These are phyloP conservation scores for Stichopus chloronotus DNA, from an alignment of 35 echinoderm and acorn worm genomes.

Conservation along the genomic window DNA sequence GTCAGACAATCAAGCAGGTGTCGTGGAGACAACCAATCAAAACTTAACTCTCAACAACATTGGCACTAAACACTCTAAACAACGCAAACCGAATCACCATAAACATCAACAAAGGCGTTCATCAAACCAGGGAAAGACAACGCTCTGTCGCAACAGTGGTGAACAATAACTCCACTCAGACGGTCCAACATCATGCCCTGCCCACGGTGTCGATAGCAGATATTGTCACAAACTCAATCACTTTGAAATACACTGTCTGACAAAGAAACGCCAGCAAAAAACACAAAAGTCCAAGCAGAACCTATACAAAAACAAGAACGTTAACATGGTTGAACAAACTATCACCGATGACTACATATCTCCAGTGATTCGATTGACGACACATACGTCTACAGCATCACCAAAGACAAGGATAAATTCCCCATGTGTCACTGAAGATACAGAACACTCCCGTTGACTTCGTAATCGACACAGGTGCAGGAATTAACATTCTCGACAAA, in stretches of 20 bases:
- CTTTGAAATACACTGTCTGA: slow-evolving; percentile 21
- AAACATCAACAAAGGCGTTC: slow-evolving; percentile 1
- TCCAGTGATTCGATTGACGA: slow-evolving; percentile 24
- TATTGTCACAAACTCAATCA: slow-evolving; percentile 25
- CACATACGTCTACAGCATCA: background rate
- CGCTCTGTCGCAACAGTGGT: slow-evolving; percentile 1
- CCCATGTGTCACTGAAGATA: background rate
- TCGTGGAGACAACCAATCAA: slow-evolving; percentile 7
- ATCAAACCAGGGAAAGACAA: background rate
- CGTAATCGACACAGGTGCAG: slow-evolving; percentile 5
- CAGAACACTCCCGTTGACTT: background rate
- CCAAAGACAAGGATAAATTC: background rate
- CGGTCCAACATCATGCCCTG: slow-evolving; percentile 44
- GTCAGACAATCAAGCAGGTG: slow-evolving; percentile 11
- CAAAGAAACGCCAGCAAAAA: background rate
- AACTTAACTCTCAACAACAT: background rate
- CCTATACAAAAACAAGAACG: background rate
- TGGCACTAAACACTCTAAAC: background rate
- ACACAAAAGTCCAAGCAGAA: background rate
- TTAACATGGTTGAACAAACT: background rate
- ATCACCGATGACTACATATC: background rate
- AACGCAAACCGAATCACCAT: background rate
- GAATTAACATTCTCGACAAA: background rate
- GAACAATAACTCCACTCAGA: background rate
- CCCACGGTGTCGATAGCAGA: slow-evolving; percentile 4